phyloP scores from a whole-genome alignment of 2,888 invertebrate species.

The Pyrgus malvae region DNA sequence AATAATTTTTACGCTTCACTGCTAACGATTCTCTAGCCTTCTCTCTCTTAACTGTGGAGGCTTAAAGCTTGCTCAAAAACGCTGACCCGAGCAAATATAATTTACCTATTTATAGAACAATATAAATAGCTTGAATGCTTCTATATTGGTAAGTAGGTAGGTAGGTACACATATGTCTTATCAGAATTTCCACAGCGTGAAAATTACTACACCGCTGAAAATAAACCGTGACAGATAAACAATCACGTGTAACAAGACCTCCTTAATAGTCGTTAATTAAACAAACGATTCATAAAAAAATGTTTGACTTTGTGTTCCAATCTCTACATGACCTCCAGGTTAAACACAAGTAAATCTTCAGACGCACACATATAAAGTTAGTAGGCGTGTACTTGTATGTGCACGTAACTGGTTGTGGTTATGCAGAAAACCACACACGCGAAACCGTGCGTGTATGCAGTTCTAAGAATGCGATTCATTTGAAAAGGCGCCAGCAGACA shows the following conservation, averaged over 20 bases:
- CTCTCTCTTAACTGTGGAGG: too few relatives aligned
- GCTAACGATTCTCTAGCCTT: too few relatives aligned
- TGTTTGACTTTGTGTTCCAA: conserved; percentile 50
- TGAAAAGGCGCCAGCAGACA: conserved; percentile 59
- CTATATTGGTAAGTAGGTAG: not conserved
- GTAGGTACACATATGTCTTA: too few relatives aligned
- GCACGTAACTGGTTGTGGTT: conserved; percentile 50
- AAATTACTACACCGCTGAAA: conserved; percentile 48
- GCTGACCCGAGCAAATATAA: too few relatives aligned
- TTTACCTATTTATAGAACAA: too few relatives aligned
- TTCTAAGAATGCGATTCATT: conserved; percentile 65
- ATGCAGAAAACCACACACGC: conserved; percentile 52
- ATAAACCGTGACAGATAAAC: conserved; percentile 41
- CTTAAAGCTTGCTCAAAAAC: too few relatives aligned
- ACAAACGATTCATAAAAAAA: conserved; percentile 44
- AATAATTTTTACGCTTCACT: too few relatives aligned
- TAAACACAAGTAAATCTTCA: conserved; percentile 52
- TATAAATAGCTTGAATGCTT: too few relatives aligned
- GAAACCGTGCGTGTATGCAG: conserved; percentile 42
- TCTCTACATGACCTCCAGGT: conserved; percentile 64
- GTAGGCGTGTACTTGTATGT: conserved; percentile 68
- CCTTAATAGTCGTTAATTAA: conserved; percentile 49
- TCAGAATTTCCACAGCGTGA: not conserved
- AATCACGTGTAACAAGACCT: conserved; percentile 43
- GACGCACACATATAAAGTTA: conserved; percentile 45